phyloP scores from a whole-genome alignment of 1,140 invertebrate genomes.

The Mya arenaria region DNA sequence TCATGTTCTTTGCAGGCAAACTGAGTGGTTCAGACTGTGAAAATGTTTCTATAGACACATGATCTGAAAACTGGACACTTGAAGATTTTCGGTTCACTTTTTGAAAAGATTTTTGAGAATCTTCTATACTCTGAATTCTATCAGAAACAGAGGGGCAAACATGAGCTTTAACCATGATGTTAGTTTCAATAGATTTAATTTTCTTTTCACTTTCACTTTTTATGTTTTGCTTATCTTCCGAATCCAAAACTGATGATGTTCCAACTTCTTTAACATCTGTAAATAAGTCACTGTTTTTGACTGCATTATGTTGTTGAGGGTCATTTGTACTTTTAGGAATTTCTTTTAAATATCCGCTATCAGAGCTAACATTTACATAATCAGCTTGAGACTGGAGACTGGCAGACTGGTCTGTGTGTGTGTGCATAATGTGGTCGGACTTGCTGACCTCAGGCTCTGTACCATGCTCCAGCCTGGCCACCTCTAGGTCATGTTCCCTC shows the following conservation, averaged over 20 bases:
- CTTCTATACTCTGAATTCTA: background rate
- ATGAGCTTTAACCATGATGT: background rate
- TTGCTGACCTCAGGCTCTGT: too few species aligned
- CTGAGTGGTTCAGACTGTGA: background rate
- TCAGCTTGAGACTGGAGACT: too few species aligned
- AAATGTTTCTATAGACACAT: constrained; percentile 34
- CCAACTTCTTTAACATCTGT: too few species aligned
- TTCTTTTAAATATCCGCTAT: too few species aligned
- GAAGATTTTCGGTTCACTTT: background rate
- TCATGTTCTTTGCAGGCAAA: background rate
- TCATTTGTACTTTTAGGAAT: too few species aligned
- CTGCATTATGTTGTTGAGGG: too few species aligned
- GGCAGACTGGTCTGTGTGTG: too few species aligned
- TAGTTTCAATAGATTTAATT: background rate
- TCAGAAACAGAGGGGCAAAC: background rate
- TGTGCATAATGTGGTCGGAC: too few species aligned
- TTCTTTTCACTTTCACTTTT: background rate
- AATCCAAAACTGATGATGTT: background rate
- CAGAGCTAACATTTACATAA: too few species aligned
- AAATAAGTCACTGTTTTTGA: too few species aligned
- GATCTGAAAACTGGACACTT: constrained; percentile 24
- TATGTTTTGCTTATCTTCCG: background rate
- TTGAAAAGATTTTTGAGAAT: background rate
- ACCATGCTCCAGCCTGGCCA: too few species aligned
- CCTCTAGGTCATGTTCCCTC: too few species aligned